phyloP scores from a whole-genome alignment of 1,140 invertebrate genomes.

The Meloidogyne hapla region DNA sequence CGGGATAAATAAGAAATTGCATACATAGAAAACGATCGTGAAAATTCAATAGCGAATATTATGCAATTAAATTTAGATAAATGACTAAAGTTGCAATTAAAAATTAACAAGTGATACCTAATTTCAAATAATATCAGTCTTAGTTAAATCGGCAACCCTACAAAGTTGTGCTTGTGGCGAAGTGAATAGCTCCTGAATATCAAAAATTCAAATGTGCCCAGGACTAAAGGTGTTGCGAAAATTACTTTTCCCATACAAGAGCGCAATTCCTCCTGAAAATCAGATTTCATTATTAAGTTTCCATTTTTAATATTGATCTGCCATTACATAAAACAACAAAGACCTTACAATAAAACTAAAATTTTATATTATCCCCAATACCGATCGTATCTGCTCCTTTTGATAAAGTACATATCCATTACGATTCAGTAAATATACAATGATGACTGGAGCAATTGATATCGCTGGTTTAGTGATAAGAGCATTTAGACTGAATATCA shows the following conservation, averaged over 20 bases:
- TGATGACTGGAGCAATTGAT: slow-evolving; percentile 50
- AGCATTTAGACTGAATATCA: slow-evolving; percentile 51
- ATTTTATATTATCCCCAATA: neutral
- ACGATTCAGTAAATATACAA: slow-evolving; percentile 51
- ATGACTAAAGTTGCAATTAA: too few species aligned
- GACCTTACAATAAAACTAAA: neutral
- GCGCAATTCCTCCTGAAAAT: slow-evolving; percentile 28
- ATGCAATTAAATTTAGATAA: too few species aligned
- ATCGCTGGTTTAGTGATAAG: slow-evolving; percentile 49
- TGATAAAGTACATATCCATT: slow-evolving; percentile 30
- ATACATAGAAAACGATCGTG: too few species aligned
- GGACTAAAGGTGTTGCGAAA: slow-evolving; percentile 34
- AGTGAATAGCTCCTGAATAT: slow-evolving; percentile 45
- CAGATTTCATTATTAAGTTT: neutral
- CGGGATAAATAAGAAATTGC: too few species aligned
- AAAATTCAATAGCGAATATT: too few species aligned
- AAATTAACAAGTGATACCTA: too few species aligned
- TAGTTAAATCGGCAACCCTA: slow-evolving; percentile 31
- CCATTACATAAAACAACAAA: neutral
- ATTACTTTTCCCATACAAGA: slow-evolving; percentile 39
- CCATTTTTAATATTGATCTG: neutral
- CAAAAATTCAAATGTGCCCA: slow-evolving; percentile 37
- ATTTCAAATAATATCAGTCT: too few species aligned
- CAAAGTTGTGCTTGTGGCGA: slow-evolving; percentile 33
- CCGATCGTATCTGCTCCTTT: slow-evolving; percentile 25